These are phyloP conservation scores for Cephus pulcher DNA, from an alignment of 2,888 invertebrate genomes.

Conservation along the genomic window DNA sequence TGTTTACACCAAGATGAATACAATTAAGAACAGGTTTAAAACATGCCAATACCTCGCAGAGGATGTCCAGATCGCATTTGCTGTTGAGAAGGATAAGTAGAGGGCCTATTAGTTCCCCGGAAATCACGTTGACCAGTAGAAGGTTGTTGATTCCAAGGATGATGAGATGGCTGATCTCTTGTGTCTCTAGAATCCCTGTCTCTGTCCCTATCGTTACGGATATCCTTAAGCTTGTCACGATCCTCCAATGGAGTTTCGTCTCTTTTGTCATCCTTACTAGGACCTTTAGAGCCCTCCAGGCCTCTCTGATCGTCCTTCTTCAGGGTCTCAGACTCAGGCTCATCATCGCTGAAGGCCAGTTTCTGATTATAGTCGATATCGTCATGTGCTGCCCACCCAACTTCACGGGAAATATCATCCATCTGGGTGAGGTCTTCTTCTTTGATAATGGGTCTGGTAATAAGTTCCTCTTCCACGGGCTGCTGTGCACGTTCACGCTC, in stretches of 20 bases:
- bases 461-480: slow-evolving; percentile 74
- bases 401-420: slow-evolving; percentile 89
- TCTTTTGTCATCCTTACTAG: slow-evolving; percentile 49
- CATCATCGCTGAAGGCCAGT: slow-evolving; percentile 94
- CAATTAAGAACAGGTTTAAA: neutral
- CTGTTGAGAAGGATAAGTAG: slow-evolving; percentile 44
- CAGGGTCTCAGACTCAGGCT: slow-evolving; percentile 67
- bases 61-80: slow-evolving; percentile 65
- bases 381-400: slow-evolving; percentile 93
- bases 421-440: slow-evolving; percentile 93
- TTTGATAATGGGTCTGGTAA: slow-evolving; percentile 88
- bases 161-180: slow-evolving; percentile 36
- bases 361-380: slow-evolving; percentile 96
- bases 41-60: slow-evolving; percentile 45
- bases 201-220: slow-evolving; percentile 32
- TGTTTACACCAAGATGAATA: neutral
- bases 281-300: slow-evolving; percentile 7
- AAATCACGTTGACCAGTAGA: slow-evolving; percentile 41
- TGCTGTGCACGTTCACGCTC: slow-evolving; percentile 52
- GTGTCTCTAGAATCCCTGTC: slow-evolving; percentile 30
- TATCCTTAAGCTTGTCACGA: slow-evolving; percentile 53
- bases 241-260: slow-evolving; percentile 39
- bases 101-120: slow-evolving; percentile 57
- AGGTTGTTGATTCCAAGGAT: slow-evolving; percentile 50
- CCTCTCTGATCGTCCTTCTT: slow-evolving; percentile 49